Conservation (phyloP, 2,797 vertebrate species). For the Crocodylus rhombifer region DNA sequence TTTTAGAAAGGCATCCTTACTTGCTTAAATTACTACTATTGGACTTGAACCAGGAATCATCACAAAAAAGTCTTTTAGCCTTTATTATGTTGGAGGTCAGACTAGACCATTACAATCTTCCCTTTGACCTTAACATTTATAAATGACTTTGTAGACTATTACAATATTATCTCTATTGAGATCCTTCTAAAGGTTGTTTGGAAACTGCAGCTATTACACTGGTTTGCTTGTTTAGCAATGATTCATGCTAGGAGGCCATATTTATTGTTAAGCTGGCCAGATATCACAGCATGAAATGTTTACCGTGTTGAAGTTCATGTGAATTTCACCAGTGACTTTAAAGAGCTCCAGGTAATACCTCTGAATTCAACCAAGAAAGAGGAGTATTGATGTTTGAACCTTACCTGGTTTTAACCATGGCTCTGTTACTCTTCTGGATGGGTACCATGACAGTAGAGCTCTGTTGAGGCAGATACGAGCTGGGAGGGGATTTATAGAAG, state of each 20-base stretch:
- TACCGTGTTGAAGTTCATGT: background rate
- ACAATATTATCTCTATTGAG: background rate
- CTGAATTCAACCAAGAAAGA: background rate
- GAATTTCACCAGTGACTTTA: background rate
- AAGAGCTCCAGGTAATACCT: background rate
- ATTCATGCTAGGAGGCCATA: background rate
- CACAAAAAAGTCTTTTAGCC: constrained; percentile 13
- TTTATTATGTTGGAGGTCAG: constrained; percentile 57
- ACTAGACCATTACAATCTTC: constrained; percentile 37
- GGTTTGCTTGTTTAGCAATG: background rate
- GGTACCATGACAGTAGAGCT: background rate
- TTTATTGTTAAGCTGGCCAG: accelerated
- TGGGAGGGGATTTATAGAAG: background rate
- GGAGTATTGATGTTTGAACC: too few species aligned
- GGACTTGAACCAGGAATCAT: constrained; percentile 20
- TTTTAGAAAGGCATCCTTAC: background rate
- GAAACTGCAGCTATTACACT: background rate
- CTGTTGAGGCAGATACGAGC: background rate
- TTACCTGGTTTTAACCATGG: too few species aligned
- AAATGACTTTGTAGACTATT: constrained; percentile 52
- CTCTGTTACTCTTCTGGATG: too few species aligned
- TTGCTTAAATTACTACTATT: background rate
- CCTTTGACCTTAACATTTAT: constrained; percentile 7
- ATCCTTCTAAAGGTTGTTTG: background rate
- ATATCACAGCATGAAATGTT: background rate